Percentiles rank a stretch among this genome's conserved stretches.
These are phyloP conservation scores for Lophius americanus DNA, from an alignment of 2,797 vertebrate genomes.

Conservation along the genomic window DNA sequence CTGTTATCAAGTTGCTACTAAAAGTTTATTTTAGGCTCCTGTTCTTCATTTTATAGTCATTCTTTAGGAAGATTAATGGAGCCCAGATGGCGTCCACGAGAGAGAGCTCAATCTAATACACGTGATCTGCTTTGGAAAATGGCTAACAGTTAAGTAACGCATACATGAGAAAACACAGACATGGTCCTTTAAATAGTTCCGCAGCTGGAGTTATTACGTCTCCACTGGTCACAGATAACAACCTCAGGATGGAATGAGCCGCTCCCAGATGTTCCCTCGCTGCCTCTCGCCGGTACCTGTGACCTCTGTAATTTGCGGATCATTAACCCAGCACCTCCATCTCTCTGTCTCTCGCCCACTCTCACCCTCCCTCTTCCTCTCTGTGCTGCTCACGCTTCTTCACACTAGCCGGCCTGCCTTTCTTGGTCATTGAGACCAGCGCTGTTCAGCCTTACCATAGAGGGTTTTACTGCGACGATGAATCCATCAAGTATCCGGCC, in stretches of 20 bases:
- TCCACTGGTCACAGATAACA: constrained; percentile 21
- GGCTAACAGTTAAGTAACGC: not conserved
- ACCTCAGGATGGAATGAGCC: constrained; percentile 57
- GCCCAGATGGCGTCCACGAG: not conserved
- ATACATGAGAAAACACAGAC: not conserved
- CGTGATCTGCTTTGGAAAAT: constrained; percentile 5
- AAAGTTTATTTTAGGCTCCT: not conserved
- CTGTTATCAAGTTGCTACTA: not conserved
- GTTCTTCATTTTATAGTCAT: not conserved
- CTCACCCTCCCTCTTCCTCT: constrained; percentile 33
- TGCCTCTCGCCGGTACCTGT: constrained; percentile 67
- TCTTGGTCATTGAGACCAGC: constrained; percentile 97
- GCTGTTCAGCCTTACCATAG: constrained; percentile 93
- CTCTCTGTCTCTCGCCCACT: constrained; percentile 47
- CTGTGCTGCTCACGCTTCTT: constrained; percentile 61
- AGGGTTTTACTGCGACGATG: constrained; percentile 95
- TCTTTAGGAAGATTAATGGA: not conserved
- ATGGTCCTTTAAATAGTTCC: not conserved
- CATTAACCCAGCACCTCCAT: constrained; percentile 75
- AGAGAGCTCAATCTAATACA: not conserved
- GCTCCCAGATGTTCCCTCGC: constrained; percentile 63
- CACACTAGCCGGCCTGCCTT: constrained; percentile 90
- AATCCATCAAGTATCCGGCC: constrained; percentile 94
- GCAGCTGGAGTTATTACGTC: constrained; percentile 24
- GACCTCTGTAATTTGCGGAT: constrained; percentile 60